These are phyloP conservation scores for Morpho helenor DNA, from an alignment of 2,888 invertebrate genomes.

Conservation along the genomic window DNA sequence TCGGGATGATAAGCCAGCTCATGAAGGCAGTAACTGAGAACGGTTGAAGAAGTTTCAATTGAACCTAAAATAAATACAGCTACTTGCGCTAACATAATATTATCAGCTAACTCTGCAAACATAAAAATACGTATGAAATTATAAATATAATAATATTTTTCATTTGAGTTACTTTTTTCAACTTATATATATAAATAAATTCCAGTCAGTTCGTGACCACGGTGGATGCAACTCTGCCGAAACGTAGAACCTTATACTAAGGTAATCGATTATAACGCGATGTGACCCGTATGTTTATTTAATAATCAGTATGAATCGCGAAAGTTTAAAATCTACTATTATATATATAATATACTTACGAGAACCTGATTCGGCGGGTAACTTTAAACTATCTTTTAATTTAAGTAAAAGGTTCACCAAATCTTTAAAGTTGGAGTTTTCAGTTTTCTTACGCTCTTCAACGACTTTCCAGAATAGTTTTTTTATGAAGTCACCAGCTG, in stretches of 20 bases:
- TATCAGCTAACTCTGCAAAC: conserved; percentile 47
- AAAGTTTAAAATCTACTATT: no score
- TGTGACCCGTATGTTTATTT: no score
- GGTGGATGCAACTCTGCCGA: no score
- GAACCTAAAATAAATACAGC: conserved; percentile 60
- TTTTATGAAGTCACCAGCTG: conserved; percentile 52
- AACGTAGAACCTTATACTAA: no score
- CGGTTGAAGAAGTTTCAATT: conserved; percentile 58
- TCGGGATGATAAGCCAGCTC: conserved; percentile 56
- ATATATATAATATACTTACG: conserved; percentile 33
- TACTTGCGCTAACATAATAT: conserved; percentile 60
- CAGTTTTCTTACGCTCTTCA: conserved; percentile 40
- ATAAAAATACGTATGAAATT: background rate
- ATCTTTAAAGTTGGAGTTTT: conserved; percentile 42
- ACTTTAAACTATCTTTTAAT: conserved; percentile 50
- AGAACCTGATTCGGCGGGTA: conserved; percentile 42
- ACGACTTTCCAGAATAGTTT: conserved; percentile 50
- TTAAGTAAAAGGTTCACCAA: conserved; percentile 55
- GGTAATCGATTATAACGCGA: no score
- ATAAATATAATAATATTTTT: no score
- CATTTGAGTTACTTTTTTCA: background rate
- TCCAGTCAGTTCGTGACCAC: no score
- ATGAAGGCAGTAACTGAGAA: conserved; percentile 45
- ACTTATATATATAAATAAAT: conserved; percentile 3
- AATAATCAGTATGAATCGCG: no score